A percentile compares a stretch with the other conserved stretches of the same genome.
Evolutionary conservation across 1,140 invertebrate genomes (phyloP).

Genomic region (Drosophila sp.): DNA sequence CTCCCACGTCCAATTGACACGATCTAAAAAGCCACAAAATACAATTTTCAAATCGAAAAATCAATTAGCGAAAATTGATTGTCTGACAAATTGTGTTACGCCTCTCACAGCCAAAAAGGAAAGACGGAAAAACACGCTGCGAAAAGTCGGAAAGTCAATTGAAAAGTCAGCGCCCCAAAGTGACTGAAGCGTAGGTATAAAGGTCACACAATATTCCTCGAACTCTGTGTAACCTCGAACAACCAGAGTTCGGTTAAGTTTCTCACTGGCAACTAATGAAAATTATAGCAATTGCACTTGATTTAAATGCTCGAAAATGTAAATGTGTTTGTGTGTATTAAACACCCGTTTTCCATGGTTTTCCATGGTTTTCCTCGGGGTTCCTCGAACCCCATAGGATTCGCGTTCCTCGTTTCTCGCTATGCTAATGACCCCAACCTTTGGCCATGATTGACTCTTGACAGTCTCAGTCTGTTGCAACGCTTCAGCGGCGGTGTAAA

Average conservation of each 20-base stretch:
- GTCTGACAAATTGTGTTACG: slow-evolving; percentile 44
- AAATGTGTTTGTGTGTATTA: slow-evolving; percentile 1
- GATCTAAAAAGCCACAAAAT: slow-evolving; percentile 27
- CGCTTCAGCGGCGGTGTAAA: slow-evolving; percentile 16
- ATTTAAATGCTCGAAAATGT: background rate
- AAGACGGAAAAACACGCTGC: background rate
- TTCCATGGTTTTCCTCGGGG: background rate
- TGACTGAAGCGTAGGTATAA: slow-evolving; percentile 5
- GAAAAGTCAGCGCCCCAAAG: slow-evolving; percentile 63
- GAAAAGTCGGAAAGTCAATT: slow-evolving; percentile 56
- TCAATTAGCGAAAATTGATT: slow-evolving; percentile 76
- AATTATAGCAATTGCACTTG: slow-evolving; percentile 22
- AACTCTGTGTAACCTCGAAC: background rate
- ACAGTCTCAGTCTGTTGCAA: slow-evolving; percentile 2
- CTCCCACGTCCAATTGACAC: background rate
- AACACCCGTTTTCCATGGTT: slow-evolving; percentile 3
- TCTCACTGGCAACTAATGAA: slow-evolving; percentile 29
- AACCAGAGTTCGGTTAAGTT: background rate
- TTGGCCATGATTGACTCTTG: slow-evolving; percentile 14
- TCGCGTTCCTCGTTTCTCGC: background rate
- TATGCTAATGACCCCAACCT: slow-evolving; percentile 45
- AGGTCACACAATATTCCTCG: background rate
- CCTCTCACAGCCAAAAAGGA: background rate
- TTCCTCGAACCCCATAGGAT: slow-evolving; percentile 8
- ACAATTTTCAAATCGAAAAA: slow-evolving; percentile 63